Conservation (phyloP, 2,113 vertebrate species). For the Coryphaenoides rupestris region DNA sequence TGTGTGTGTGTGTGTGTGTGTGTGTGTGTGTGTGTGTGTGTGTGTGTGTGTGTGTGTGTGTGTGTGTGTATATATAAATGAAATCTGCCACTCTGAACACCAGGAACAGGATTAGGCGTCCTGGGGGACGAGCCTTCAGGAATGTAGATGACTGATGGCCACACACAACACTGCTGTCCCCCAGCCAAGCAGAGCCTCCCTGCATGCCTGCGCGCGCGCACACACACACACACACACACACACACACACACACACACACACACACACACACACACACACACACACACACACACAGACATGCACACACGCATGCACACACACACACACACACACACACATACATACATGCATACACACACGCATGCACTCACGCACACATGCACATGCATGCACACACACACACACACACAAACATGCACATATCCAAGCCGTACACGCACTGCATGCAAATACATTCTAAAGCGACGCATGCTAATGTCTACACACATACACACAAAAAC, state of each 20-base stretch:
- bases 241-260: neutral
- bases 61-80: conserved; percentile 49
- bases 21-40: conserved; percentile 14
- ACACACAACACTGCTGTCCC: conserved; percentile 54
- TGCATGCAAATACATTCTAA: too few relatives aligned
- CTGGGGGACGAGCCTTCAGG: conserved; percentile 65
- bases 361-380: neutral
- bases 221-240: conserved; percentile 11
- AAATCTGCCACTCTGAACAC: conserved; percentile 73
- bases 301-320: conserved; percentile 5
- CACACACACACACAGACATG: conserved; percentile 9
- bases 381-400: neutral
- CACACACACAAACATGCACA: neutral
- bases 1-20: conserved; percentile 16
- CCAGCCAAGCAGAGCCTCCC: conserved; percentile 34
- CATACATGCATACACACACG: neutral
- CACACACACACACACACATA: conserved; percentile 2
- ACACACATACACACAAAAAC: too few relatives aligned
- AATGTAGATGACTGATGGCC: conserved; percentile 70
- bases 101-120: conserved; percentile 71
- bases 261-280: conserved; percentile 1
- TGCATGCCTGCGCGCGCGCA: conserved; percentile 11
- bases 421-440: too few relatives aligned
- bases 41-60: neutral
- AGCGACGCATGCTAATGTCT: too few relatives aligned